Percentiles rank a stretch among this genome's conserved stretches.
Evolutionary conservation across 2,888 invertebrate species (phyloP).

Genomic region (Blera fallax): DNA sequence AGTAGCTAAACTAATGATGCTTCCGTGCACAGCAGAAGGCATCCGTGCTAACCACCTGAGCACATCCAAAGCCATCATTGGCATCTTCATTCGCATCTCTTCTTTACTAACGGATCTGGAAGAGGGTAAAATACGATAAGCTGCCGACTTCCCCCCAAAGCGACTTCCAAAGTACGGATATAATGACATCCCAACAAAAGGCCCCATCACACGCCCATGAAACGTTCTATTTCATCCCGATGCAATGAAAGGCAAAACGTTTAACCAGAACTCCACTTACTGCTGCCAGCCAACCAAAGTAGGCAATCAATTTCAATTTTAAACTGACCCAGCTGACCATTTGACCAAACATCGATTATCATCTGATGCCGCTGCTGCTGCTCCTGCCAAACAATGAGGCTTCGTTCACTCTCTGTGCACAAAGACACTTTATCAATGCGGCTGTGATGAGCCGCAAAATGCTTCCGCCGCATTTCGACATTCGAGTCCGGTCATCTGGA

Average conservation of each 20-base stretch:
- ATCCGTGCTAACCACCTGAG: no score
- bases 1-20: no score
- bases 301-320: constrained; percentile 69
- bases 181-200: not conserved
- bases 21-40: no score
- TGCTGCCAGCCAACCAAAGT: constrained; percentile 32
- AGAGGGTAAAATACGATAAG: no score
- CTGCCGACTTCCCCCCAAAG: not conserved
- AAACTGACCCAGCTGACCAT: constrained; percentile 62
- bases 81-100: no score
- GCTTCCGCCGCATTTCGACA: constrained; percentile 66
- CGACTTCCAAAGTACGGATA: not conserved
- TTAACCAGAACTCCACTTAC: constrained; percentile 16
- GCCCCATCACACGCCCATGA: not conserved
- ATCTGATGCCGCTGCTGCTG: constrained; percentile 20
- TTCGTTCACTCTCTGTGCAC: constrained; percentile 6
- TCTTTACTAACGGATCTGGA: no score
- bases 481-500: constrained; percentile 62
- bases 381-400: constrained; percentile 27
- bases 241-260: constrained; percentile 7
- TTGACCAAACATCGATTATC: constrained; percentile 64
- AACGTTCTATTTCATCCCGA: not conserved
- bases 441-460: constrained; percentile 64
- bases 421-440: constrained; percentile 59
- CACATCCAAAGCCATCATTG: no score